These are phyloP conservation scores for Eulemur macaco DNA, from an alignment of 2,113 vertebrate species.

Conservation along the genomic window DNA sequence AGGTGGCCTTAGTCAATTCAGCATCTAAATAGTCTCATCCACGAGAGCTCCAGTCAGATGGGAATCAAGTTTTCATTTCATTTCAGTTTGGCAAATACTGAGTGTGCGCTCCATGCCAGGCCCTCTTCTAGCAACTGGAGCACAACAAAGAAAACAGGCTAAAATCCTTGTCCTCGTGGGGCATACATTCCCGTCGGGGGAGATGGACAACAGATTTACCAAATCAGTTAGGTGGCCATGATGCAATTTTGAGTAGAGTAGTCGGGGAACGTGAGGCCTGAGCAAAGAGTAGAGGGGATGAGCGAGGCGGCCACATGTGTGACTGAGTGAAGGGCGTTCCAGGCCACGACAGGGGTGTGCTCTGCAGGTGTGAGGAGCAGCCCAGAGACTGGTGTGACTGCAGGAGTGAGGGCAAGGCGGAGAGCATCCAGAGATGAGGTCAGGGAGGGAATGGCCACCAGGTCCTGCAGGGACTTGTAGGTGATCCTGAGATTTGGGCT, in stretches of 20 bases:
- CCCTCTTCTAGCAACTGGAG: not conserved
- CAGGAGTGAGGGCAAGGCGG: not conserved
- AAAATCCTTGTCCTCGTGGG: not conserved
- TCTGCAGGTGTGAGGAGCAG: not conserved
- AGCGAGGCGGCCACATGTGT: not conserved
- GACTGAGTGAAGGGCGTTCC: no score
- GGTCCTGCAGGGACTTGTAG: not conserved
- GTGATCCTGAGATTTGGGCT: not conserved
- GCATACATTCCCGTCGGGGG: not conserved
- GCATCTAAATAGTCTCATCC: not conserved
- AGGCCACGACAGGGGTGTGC: not conserved
- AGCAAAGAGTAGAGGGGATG: not conserved
- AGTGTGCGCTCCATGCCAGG: not conserved
- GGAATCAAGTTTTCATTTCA: not conserved
- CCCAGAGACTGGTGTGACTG: not conserved
- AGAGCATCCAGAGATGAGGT: not conserved
- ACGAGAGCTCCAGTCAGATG: not conserved
- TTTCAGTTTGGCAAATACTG: not conserved
- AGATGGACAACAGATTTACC: not conserved
- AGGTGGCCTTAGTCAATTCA: conserved; percentile 44
- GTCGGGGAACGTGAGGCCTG: not conserved
- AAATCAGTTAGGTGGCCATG: not conserved
- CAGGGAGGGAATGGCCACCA: not conserved
- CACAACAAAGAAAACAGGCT: not conserved
- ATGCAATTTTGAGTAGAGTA: not conserved